phyloP scores from a whole-genome alignment of 2,113 vertebrate genomes.

The Scomber colias region DNA sequence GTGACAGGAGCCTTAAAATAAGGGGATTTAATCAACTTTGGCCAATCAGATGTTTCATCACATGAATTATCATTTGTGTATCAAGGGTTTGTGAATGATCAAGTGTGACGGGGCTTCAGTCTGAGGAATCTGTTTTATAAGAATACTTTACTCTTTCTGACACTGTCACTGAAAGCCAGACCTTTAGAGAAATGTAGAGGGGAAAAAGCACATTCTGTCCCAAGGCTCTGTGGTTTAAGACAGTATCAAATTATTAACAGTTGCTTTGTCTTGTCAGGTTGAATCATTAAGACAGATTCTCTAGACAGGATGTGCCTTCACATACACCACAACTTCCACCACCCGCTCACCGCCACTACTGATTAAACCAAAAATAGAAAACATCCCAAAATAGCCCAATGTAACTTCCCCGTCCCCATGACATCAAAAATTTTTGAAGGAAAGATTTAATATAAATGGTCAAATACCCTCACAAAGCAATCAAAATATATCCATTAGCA shows the following conservation, averaged over 20 bases:
- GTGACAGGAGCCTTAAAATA: conserved; percentile 52
- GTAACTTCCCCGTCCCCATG: not conserved
- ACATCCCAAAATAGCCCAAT: conserved; percentile 34
- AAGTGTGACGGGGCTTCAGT: conserved; percentile 7
- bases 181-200: conserved; percentile 37
- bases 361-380: conserved; percentile 55
- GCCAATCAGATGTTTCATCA: conserved; percentile 10
- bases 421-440: not conserved
- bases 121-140: not conserved
- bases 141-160: not conserved
- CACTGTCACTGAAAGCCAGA: conserved; percentile 70
- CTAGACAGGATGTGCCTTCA: conserved; percentile 63
- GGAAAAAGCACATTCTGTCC: conserved; percentile 54
- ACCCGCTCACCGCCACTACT: conserved; percentile 48
- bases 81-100: not conserved
- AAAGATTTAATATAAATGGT: conserved; percentile 23
- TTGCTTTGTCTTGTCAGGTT: conserved; percentile 16
- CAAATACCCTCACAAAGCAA: conserved; percentile 50
- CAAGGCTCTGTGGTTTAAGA: conserved; percentile 21
- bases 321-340: conserved; percentile 52
- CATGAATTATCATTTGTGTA: not conserved
- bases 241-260: not conserved
- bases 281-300: conserved; percentile 14
- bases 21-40: not conserved
- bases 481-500: conserved; percentile 47